Evolutionary conservation across 2,888 invertebrate species (phyloP).

Genomic region (Leptopterna dolabrata): DNA sequence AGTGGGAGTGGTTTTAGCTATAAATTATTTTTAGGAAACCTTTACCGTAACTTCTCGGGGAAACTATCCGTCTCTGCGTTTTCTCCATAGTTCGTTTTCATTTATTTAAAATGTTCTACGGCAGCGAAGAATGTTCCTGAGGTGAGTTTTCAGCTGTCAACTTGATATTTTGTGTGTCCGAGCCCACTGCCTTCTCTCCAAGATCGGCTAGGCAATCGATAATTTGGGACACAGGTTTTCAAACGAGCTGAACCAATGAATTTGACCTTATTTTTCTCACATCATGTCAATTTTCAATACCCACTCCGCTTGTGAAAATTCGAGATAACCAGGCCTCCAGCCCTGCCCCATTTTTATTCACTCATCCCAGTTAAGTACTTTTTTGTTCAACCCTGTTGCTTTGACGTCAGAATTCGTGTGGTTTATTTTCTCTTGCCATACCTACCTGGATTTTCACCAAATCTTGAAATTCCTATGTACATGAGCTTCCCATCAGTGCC

Average conservation of each 20-base stretch:
- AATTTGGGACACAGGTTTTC: neutral
- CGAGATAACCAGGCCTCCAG: too few relatives aligned
- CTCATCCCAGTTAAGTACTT: too few relatives aligned
- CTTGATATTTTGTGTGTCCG: neutral
- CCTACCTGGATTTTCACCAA: too few relatives aligned
- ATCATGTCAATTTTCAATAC: neutral
- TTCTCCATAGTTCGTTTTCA: neutral
- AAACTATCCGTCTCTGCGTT: neutral
- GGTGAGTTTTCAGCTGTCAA: constrained; percentile 32
- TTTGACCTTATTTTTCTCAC: neutral
- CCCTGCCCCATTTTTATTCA: too few relatives aligned
- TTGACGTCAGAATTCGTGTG: too few relatives aligned
- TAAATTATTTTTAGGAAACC: constrained; percentile 49
- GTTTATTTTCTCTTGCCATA: too few relatives aligned
- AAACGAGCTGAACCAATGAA: neutral
- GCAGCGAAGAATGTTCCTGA: constrained; percentile 47
- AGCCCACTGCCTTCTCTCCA: neutral
- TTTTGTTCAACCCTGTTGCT: too few relatives aligned
- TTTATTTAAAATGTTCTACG: constrained; percentile 25
- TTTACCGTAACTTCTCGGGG: neutral
- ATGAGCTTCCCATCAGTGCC: too few relatives aligned
- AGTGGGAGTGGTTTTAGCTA: constrained; percentile 52
- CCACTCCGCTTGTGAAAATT: neutral
- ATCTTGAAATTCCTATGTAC: too few relatives aligned
- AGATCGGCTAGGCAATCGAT: neutral